These are phyloP conservation scores for Cepphus grylle DNA, from an alignment of 2,113 vertebrate genomes.

Conservation along the genomic window DNA sequence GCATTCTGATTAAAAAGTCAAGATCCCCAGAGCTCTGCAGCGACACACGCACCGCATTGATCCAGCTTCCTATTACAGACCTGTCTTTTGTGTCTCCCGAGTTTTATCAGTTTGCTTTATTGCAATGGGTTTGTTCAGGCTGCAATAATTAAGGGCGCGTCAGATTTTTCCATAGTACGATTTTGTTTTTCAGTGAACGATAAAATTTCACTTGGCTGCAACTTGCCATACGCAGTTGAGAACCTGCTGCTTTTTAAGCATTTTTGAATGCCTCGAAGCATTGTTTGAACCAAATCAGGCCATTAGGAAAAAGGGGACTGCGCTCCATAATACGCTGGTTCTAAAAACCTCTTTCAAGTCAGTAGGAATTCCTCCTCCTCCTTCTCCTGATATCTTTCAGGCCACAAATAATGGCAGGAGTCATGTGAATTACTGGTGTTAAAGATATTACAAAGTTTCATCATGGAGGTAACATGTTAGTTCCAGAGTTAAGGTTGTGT, in stretches of 20 bases:
- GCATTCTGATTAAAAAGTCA: background rate
- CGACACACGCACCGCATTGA: background rate
- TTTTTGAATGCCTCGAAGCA: slow-evolving; percentile 39
- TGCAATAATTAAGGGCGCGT: slow-evolving; percentile 20
- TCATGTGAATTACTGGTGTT: background rate
- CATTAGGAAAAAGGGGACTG: slow-evolving; percentile 14
- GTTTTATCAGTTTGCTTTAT: slow-evolving; percentile 18
- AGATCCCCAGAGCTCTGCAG: background rate
- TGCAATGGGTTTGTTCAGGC: background rate
- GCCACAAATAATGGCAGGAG: background rate
- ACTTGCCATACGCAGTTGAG: background rate
- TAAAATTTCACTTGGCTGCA: slow-evolving; percentile 33
- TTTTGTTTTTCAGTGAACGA: background rate
- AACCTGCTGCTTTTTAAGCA: slow-evolving; percentile 38
- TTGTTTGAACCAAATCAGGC: slow-evolving; percentile 37
- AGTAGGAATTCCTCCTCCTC: background rate
- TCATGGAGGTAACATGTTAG: background rate
- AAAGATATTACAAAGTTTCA: background rate
- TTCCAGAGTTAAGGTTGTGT: background rate
- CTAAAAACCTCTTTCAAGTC: slow-evolving; percentile 20
- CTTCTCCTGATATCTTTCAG: background rate
- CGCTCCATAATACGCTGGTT: background rate
- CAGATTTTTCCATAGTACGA: background rate
- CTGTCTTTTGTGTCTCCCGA: background rate
- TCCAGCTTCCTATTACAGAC: background rate